Base-by-base conservation (phyloP, 2,113 vertebrate species). In the Carassius carassius region DNA sequence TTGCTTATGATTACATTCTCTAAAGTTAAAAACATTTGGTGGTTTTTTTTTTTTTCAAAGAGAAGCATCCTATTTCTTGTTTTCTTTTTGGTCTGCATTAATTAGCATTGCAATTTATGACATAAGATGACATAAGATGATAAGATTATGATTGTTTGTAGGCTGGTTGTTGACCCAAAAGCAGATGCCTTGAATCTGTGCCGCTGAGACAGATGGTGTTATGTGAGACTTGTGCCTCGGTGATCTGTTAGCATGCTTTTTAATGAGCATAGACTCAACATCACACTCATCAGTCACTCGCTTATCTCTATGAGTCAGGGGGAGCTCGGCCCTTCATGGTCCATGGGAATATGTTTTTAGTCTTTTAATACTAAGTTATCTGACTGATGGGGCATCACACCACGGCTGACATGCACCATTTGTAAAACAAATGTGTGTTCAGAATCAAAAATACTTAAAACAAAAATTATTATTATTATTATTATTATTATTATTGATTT, bases 201-300 rank as follows among this genome's bases (percentile, higher is more conserved):
- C 11, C 11, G 17, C 37, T 32, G 49, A 80, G 58, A 51, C 60
- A 54, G 84, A 75, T 63, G 83, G 58, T 21, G 74, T n/a, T 79
- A n/a, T 63, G 47, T 7, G 79, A 51, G 79, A 69, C 63, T n/a
- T 21, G 44, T 9, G 44, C 70, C 29, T 63, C 78, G 21, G 79
- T 54, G 63, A 81, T 81, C 58, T 81, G 78, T 80, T 78, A 60
- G 32, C 56, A 32, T 17, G 6, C 2, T 54, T 16, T 81, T 81
- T 81, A 81, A 81, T 81, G 63, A 81, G 62, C 44, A 67, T 21
- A 69, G 41, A 19, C 62, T 54, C 17, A 21, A 25, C 60, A 81
- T 54, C 29, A 32, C 63, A 5, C 44, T 81, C 79, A 69, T 81
- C 62, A 67, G 17, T 54, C 62, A 54, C 44, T 54, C 44, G 14